A percentile compares a stretch with the other conserved stretches of the same genome.
phyloP scores from a whole-genome alignment of 2,797 vertebrate genomes.

The Eulemur coronatus region DNA sequence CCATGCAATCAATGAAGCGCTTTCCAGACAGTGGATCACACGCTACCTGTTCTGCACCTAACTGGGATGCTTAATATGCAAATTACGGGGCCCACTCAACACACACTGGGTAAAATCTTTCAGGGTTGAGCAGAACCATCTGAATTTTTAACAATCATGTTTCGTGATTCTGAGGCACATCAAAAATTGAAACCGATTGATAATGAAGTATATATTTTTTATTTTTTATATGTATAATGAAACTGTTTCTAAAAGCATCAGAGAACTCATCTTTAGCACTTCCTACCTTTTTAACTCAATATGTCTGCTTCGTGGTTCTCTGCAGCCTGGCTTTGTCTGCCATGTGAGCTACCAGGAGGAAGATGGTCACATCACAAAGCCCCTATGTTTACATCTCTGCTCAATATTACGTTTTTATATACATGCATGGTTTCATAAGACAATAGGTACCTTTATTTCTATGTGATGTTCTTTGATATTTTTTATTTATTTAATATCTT shows the following conservation, averaged over 20 bases:
- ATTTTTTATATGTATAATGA: background rate
- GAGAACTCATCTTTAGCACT: background rate
- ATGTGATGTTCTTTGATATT: background rate
- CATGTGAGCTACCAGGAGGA: background rate
- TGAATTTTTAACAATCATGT: background rate
- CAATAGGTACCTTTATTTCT: background rate
- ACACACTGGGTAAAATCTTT: background rate
- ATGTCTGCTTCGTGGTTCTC: background rate
- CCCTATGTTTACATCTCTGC: background rate
- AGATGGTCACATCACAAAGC: background rate
- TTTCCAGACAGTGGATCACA: background rate
- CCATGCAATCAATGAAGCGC: rapidly evolving
- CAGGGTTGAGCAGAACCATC: background rate
- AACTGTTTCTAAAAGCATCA: background rate
- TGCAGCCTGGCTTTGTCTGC: background rate
- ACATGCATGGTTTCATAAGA: background rate
- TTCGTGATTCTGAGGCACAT: background rate
- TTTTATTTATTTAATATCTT: background rate
- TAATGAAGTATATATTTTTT: background rate
- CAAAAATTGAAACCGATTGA: background rate
- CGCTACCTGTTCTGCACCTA: background rate
- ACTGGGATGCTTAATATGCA: background rate
- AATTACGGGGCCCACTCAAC: background rate
- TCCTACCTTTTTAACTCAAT: background rate
- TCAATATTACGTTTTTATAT: background rate